Evolutionary conservation across 1,140 invertebrate genomes (phyloP).

Genomic region (Drosophila tsacasi): DNA sequence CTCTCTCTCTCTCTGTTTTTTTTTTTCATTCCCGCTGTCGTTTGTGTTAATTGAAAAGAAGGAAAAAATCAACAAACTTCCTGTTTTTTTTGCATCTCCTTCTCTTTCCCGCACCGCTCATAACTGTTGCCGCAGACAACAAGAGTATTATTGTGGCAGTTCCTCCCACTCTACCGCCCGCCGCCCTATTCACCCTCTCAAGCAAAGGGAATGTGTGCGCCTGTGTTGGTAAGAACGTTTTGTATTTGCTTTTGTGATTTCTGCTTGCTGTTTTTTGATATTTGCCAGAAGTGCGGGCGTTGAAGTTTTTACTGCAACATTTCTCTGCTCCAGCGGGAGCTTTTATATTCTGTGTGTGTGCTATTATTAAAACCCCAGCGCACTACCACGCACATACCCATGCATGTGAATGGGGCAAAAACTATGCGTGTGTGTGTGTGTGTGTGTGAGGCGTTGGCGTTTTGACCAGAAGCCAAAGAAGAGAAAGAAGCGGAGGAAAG

Average conservation of each 20-base stretch:
- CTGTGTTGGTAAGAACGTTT: conserved; percentile 67
- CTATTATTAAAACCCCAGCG: conserved; percentile 74
- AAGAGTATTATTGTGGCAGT: conserved; percentile 79
- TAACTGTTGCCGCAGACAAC: conserved; percentile 81
- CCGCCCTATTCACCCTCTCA: conserved; percentile 12
- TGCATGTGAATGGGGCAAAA: conserved; percentile 42
- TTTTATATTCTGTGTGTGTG: conserved; percentile 63
- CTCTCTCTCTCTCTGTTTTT: neutral
- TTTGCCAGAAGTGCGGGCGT: conserved; percentile 74
- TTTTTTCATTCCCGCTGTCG: conserved; percentile 6
- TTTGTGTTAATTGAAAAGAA: conserved; percentile 67
- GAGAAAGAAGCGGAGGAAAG: conserved; percentile 27
- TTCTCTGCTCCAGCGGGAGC: conserved; percentile 77
- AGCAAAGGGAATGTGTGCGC: conserved; percentile 18
- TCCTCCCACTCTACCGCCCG: conserved; percentile 17
- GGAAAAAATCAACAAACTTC: conserved; percentile 73
- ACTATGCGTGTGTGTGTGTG: conserved; percentile 59
- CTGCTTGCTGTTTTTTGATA: conserved; percentile 65
- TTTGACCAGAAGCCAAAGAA: conserved; percentile 54
- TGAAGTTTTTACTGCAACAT: conserved; percentile 82
- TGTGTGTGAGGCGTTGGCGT: conserved; percentile 74
- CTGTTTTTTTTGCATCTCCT: conserved; percentile 50
- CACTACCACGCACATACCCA: conserved; percentile 31
- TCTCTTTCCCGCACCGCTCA: conserved; percentile 35
- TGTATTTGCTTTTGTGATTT: conserved; percentile 71